Evolutionary conservation across 2,113 vertebrate species (phyloP).

Genomic region (Abramis brama): DNA sequence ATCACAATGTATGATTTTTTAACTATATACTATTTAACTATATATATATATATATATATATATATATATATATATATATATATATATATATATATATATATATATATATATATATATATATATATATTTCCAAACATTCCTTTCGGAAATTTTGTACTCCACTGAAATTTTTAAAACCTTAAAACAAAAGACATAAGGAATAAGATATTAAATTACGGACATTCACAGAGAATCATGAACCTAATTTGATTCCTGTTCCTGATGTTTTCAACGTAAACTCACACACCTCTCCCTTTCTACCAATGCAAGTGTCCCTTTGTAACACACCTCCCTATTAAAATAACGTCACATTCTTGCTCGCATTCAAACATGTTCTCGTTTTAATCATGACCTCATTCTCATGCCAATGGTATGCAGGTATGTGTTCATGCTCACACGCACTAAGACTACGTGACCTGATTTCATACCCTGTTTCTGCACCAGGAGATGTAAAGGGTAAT

Average conservation of each 20-base stretch:
- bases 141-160: no score
- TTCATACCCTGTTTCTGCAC: neutral
- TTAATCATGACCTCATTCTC: slow-evolving; percentile 50
- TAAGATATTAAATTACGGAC: no score
- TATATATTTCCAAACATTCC: no score
- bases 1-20: no score
- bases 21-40: no score
- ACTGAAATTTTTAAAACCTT: no score
- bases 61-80: no score
- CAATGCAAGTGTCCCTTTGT: slow-evolving; percentile 44
- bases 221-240: neutral
- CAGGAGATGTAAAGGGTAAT: neutral
- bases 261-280: neutral
- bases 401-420: slow-evolving; percentile 24
- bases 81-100: no score
- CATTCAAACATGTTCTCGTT: slow-evolving; percentile 17
- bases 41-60: no score
- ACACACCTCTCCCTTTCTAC: neutral
- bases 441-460: slow-evolving; percentile 15
- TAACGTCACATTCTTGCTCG: slow-evolving; percentile 15
- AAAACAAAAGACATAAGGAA: no score
- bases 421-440: neutral
- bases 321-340: slow-evolving; percentile 44
- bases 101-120: no score
- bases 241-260: neutral